A percentile compares a stretch with the other conserved stretches of the same genome.
Evolutionary conservation across 2,797 vertebrate genomes (phyloP).

Genomic region (Calcarius lapponicus): DNA sequence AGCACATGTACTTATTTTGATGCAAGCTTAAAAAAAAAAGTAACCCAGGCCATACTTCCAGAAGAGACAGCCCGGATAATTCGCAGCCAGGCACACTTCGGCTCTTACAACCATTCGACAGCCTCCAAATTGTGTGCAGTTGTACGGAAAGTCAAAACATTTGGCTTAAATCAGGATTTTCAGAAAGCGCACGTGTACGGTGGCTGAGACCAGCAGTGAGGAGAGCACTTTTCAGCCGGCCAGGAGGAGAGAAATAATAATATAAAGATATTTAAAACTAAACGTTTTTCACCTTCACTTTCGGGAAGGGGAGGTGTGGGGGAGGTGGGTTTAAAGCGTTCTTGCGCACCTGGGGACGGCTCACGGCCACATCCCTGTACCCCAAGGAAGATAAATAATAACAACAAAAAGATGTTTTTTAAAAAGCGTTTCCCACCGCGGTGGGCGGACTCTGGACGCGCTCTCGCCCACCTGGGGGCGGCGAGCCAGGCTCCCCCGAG

Average conservation of each 20-base stretch:
- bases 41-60: background rate
- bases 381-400: background rate
- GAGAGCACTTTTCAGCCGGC: background rate
- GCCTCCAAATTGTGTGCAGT: background rate
- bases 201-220: background rate
- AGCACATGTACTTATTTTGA: background rate
- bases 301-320: background rate
- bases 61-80: background rate
- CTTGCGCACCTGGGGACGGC: background rate
- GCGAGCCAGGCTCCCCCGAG: background rate
- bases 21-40: background rate
- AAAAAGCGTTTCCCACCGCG: background rate
- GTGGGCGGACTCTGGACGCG: background rate
- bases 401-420: background rate
- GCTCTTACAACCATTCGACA: background rate
- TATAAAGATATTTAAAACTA: accelerated
- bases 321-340: background rate
- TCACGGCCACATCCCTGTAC: background rate
- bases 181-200: background rate
- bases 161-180: conserved; percentile 18
- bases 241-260: background rate
- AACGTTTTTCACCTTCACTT: background rate
- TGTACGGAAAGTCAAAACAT: background rate
- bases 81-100: background rate
- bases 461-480: background rate